phyloP scores from a whole-genome alignment of 2,888 invertebrate species.

The Alloplasta piceator region DNA sequence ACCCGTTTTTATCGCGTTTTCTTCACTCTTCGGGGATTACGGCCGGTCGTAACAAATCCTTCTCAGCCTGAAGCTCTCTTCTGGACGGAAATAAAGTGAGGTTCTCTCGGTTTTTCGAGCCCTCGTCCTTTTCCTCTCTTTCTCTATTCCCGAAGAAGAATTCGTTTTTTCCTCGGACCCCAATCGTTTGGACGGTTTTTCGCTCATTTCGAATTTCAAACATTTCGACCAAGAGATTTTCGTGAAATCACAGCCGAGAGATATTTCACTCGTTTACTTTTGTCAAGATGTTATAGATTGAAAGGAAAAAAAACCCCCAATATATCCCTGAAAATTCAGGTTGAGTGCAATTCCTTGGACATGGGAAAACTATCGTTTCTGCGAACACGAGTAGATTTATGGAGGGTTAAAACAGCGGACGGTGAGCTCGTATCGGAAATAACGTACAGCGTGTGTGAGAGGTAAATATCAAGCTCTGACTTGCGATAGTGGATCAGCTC shows the following conservation, averaged over 20 bases:
- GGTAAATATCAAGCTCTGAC: conserved; percentile 14
- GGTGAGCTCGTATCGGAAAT: conserved; percentile 35
- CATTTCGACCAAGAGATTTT: too few species aligned
- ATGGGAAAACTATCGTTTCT: not conserved
- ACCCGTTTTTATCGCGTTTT: conserved; percentile 38
- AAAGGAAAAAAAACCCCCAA: not conserved
- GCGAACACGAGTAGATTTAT: not conserved
- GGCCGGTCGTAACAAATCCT: conserved; percentile 3
- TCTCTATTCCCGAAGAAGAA: not conserved
- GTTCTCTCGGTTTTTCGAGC: not conserved
- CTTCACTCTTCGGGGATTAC: conserved; percentile 20
- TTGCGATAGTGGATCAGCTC: not conserved
- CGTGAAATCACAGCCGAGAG: too few species aligned
- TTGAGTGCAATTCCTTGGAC: too few species aligned
- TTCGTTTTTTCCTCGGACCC: too few species aligned
- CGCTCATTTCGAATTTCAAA: too few species aligned
- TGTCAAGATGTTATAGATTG: not conserved
- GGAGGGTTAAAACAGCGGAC: too few species aligned
- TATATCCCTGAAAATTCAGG: too few species aligned
- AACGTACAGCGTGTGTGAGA: conserved; percentile 22
- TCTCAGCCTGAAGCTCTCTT: conserved; percentile 11
- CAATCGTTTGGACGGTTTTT: too few species aligned
- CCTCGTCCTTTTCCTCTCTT: not conserved
- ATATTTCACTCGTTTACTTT: too few species aligned
- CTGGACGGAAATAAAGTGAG: conserved; percentile 10